phyloP scores from a whole-genome alignment of 2,888 invertebrate species.

The Euzetes globulus region DNA sequence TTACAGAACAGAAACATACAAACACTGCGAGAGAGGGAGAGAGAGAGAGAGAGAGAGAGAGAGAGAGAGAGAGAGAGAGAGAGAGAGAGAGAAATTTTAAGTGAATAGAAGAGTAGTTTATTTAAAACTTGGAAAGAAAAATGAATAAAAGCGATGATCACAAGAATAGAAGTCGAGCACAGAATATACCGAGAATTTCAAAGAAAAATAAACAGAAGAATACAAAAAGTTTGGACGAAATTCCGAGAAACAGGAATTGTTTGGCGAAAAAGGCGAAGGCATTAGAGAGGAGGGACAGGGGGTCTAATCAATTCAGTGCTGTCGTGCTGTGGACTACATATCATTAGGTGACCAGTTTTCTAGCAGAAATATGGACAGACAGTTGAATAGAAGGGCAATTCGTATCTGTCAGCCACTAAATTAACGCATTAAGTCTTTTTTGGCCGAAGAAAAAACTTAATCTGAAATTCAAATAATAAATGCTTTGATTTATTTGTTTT shows the following conservation, averaged over 20 bases:
- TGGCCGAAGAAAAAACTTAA: neutral
- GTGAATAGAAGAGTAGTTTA: neutral
- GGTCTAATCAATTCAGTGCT: neutral
- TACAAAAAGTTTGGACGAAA: neutral
- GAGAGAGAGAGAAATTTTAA: neutral
- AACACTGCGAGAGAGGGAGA: neutral
- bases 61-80: neutral
- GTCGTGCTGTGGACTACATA: neutral
- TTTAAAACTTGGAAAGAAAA: neutral
- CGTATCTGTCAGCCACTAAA: too few species aligned
- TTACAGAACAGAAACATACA: neutral
- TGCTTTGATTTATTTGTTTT: constrained; percentile 17
- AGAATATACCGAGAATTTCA: neutral
- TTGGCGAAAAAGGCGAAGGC: neutral
- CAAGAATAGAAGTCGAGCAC: neutral
- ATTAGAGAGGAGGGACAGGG: neutral
- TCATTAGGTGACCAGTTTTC: constrained; percentile 9
- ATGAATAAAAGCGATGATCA: neutral
- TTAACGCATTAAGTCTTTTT: neutral
- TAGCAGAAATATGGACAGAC: neutral
- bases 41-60: neutral
- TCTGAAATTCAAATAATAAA: constrained; percentile 1
- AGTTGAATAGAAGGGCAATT: neutral
- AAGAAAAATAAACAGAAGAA: constrained; percentile 12
- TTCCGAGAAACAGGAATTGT: neutral